Base-by-base conservation (phyloP, 2,797 vertebrate genomes). In the Botia kubotai region DNA sequence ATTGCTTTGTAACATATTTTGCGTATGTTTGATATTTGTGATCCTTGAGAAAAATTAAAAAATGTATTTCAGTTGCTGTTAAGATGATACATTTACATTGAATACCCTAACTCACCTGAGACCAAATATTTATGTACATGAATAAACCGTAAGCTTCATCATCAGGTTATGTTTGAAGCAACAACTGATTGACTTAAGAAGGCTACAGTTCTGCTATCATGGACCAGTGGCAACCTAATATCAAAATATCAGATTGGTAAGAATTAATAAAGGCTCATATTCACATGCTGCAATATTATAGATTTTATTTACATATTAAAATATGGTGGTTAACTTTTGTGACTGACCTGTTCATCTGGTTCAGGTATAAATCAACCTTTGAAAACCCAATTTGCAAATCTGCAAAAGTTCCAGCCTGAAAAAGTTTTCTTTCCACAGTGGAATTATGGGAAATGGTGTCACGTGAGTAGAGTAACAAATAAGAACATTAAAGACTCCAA, bases 1-100 rank as follows among this genome's bases (percentile, higher is more conserved):
- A 94, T 84, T 96, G 95, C 89, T 98, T 97, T 87, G 95, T 97
- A 83, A 98, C 97, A 2, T 98, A 97, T 0, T 97, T 86, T n/a
- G 1, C 12, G 97, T 97, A 88, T 93, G 94, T 90, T 58, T 43
- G 33, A 16, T 50, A 50, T 33, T 33, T 33, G 3, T 33, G 4
- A 33, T 33, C 33, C 33, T 33, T 33, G 3, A 33, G 33, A 33
- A 33, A 33, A 33, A 33, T 33, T 1, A 0, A 33, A 33, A 33
- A 3, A 3, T 3, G 33, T 33, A 0, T 33, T 33, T 26, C 3
- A 50, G 10, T 50, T 50, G 48, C 12, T 52, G 3, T 52, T 52
- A 52, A 52, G 14, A 17, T 52, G 33, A 36, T 36, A 6, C 33
- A 36, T 36, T 36, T 36, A 4, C 4, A 46, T 26, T n/a, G n/a